A percentile compares a stretch with the other conserved stretches of the same genome.
phyloP scores from a whole-genome alignment of 2,797 vertebrate genomes.

The Gambelia wislizenii region DNA sequence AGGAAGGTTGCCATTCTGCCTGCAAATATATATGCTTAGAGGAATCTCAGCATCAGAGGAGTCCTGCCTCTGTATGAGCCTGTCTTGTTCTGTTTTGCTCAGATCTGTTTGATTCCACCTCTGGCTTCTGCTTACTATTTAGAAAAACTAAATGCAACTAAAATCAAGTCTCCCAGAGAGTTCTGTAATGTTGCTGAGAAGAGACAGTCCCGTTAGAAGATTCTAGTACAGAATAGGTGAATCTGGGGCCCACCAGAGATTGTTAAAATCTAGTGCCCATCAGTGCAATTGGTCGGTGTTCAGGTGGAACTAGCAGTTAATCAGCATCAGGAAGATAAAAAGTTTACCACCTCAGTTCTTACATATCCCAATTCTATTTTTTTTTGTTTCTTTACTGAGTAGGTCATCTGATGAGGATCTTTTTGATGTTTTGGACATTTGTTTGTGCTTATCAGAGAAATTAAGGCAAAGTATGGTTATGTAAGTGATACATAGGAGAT shows the following conservation, averaged over 20 bases:
- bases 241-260: neutral
- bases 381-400: neutral
- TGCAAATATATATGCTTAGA: neutral
- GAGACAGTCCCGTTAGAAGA: neutral
- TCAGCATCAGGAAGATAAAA: neutral
- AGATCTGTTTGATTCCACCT: neutral
- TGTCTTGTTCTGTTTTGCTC: neutral
- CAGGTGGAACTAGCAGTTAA: neutral
- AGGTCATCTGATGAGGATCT: neutral
- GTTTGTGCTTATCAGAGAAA: neutral
- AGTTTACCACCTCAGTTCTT: neutral
- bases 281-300: neutral
- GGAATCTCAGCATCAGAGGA: neutral
- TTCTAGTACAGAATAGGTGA: neutral
- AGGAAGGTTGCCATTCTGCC: too few species aligned
- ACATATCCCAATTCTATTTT: neutral
- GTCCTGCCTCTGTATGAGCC: neutral
- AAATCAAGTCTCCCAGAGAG: neutral
- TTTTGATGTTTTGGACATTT: neutral
- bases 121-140: neutral
- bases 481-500: too few species aligned
- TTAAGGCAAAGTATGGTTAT: too few species aligned
- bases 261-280: neutral
- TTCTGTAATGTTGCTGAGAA: neutral
- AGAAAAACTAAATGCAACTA: conserved; percentile 2